phyloP scores from a whole-genome alignment of 2,797 vertebrate genomes.

The Sparus aurata region DNA sequence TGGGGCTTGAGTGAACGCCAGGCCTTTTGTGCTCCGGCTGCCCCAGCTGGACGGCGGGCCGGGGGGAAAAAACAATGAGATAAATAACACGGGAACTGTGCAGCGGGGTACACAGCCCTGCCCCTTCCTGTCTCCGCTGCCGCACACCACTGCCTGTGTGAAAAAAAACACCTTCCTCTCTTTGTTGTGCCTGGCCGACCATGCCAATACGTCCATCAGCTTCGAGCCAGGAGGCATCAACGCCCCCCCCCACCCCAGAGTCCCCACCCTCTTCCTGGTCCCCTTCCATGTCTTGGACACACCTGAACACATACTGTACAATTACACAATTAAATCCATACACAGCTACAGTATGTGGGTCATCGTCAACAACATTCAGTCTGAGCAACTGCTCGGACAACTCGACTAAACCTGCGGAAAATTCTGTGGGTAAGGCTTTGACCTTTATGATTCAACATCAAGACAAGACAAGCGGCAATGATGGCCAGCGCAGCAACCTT shows the following conservation, averaged over 20 bases:
- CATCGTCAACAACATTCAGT: not conserved
- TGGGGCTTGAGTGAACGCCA: constrained; percentile 63
- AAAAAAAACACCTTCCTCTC: constrained; percentile 82
- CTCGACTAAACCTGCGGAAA: constrained; percentile 18
- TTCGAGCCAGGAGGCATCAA: constrained; percentile 46
- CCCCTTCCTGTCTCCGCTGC: constrained; percentile 84
- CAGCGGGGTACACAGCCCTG: constrained; percentile 72
- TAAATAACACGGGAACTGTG: constrained; percentile 80
- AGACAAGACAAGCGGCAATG: constrained; percentile 8
- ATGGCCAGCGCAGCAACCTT: not conserved
- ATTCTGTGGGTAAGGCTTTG: not conserved
- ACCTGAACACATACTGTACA: constrained; percentile 42
- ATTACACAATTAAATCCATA: not conserved
- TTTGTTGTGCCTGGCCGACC: constrained; percentile 79
- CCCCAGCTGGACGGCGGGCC: constrained; percentile 71
- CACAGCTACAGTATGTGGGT: constrained; percentile 1
- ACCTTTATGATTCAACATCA: constrained; percentile 23
- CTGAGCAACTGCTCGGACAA: constrained; percentile 3
- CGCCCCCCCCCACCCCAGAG: not conserved
- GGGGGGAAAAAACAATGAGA: constrained; percentile 74
- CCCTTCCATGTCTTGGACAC: constrained; percentile 30
- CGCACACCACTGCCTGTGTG: constrained; percentile 55
- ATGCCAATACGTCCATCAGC: constrained; percentile 79
- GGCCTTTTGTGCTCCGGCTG: constrained; percentile 67
- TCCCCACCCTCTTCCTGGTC: constrained; percentile 63